phyloP scores from a whole-genome alignment of 64 coral and sea anemone species.

The Montipora foliosa region DNA sequence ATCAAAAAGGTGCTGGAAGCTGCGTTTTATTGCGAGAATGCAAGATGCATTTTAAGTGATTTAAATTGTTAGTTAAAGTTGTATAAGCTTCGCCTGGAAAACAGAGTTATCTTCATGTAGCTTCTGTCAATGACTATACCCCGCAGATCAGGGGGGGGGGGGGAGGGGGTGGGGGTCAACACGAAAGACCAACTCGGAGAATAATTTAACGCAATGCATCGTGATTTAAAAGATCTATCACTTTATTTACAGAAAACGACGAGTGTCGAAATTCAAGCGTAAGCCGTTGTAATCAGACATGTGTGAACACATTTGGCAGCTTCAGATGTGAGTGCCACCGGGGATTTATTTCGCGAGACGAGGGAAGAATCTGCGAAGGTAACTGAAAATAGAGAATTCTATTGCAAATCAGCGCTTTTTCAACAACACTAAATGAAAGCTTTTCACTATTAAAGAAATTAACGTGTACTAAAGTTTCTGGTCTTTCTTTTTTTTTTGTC shows the following conservation, averaged over 20 bases:
- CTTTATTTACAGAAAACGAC: constrained; percentile 21
- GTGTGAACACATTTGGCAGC: constrained; percentile 56
- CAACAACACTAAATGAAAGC: not conserved
- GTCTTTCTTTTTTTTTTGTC: not conserved
- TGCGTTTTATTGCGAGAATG: too few species aligned
- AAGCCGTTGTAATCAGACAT: constrained; percentile 37
- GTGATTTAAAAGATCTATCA: not conserved
- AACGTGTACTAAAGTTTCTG: not conserved
- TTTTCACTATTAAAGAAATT: not conserved
- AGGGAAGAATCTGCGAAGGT: constrained; percentile 61
- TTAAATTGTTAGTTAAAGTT: too few species aligned
- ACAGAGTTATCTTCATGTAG: too few species aligned
- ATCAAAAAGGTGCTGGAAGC: too few species aligned
- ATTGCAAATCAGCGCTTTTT: not conserved
- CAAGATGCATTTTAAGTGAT: too few species aligned
- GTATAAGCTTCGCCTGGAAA: too few species aligned
- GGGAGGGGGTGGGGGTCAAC: too few species aligned
- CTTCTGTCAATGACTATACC: too few species aligned
- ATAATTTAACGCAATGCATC: not conserved
- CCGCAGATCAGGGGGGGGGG: too few species aligned
- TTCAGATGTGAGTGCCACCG: constrained; percentile 31
- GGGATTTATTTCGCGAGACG: not conserved
- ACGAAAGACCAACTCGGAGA: not conserved
- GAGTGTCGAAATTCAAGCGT: constrained; percentile 8
- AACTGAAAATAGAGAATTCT: not conserved